Evolutionary conservation across 2,113 vertebrate species (phyloP).

Genomic region (Naja naja): DNA sequence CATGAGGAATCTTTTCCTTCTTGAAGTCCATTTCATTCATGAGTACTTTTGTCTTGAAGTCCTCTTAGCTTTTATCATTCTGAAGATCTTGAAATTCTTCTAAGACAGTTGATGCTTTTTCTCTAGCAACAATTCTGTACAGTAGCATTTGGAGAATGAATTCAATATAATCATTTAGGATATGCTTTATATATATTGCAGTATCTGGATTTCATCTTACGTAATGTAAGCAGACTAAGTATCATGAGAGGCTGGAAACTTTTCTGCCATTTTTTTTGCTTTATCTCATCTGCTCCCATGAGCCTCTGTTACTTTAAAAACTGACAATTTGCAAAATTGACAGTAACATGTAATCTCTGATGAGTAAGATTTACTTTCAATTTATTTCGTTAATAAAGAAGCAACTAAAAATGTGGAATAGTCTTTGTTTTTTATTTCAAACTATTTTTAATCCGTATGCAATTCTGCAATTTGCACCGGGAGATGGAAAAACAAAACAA

Average conservation of each 20-base stretch:
- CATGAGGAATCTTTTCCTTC: background rate
- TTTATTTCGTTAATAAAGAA: background rate
- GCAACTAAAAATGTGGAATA: background rate
- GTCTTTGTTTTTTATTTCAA: background rate
- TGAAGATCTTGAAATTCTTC: background rate
- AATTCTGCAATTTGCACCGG: background rate
- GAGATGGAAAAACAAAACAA: background rate
- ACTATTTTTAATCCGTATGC: background rate
- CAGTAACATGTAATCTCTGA: background rate
- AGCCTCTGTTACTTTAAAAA: background rate
- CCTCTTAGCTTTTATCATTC: background rate
- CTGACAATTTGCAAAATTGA: background rate
- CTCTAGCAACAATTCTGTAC: background rate
- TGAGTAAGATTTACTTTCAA: background rate
- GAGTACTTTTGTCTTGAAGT: background rate
- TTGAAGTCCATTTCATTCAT: background rate
- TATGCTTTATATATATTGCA: background rate
- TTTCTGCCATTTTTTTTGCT: background rate
- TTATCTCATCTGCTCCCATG: background rate
- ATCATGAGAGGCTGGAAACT: background rate
- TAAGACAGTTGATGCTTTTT: background rate
- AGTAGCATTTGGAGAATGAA: background rate
- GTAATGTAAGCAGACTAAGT: background rate
- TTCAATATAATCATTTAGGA: background rate
- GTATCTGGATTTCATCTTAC: background rate